Base-by-base conservation (phyloP, 2,797 vertebrate genomes). In the Salarias fasciatus region DNA sequence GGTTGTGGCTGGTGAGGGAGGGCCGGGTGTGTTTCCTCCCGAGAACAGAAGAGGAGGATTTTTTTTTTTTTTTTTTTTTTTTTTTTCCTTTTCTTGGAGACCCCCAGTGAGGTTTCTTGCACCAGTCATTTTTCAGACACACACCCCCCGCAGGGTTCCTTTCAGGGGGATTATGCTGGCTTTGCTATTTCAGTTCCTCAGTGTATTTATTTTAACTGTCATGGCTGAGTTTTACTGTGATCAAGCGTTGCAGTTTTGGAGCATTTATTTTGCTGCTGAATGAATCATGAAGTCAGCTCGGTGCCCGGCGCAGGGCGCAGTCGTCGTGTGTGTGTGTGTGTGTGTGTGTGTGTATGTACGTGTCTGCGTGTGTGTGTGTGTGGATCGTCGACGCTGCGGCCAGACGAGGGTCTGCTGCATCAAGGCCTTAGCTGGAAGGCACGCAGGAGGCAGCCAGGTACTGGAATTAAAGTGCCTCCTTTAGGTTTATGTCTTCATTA, bases 211-310 rank as follows among this genome's bases (percentile, higher is more conserved):
- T 93, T 86, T 84, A 75, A 73, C 81, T 87, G 73, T 87, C 81
- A 85, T 82, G 72, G 83, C 85, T 85, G 80, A 86, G 80, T 88
- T 87, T 86, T 87, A 92, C 90, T 91, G 91, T 92, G 92, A 93
- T 90, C 77, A 85, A 75, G 78, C 53, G 59, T 84, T 85, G 82
- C 77, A 75, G 72, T 84, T 82, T 78, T 81, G n/a, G 1, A 87
- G 85, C 87, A 78, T 87, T 86, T 79, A 75, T 77, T 86, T 83
- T 69, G 79, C 76, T 69, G 80, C 83, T 77, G 83, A 84, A 81
- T 79, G 68, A 86, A 79, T 74, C 63, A 70, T 63, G 70, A 82
- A 82, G 78, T 80, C 75, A 72, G 63, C 75, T 75, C 73, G 72
- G 53, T 41, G 66, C 60, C 5, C 29, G 11, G 70, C 69, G 71